Base-by-base conservation (phyloP, 2,797 vertebrate species). In the Rachycentron canadum region DNA sequence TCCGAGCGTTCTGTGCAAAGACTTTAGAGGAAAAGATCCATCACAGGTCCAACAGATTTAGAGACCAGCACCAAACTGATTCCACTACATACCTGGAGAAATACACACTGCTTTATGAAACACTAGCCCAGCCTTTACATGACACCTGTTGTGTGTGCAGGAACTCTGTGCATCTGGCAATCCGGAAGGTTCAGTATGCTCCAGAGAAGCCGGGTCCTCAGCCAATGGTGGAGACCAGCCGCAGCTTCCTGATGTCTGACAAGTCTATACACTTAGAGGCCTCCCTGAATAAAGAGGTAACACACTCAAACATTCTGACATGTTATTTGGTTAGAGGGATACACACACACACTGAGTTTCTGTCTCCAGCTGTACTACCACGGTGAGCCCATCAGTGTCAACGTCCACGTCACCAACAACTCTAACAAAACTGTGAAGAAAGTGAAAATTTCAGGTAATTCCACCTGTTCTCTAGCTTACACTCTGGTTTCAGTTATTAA, bases 161-260 rank as follows among this genome's bases (percentile, higher is more conserved):
- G 93, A 98, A 98, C 86, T 97, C 97, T 0, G 96, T 98, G 76
- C 95, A 96, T 11, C 82, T 98, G 81, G 95, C 97, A 52, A 98
- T 98, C 89, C 93, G 97, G 32, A 98, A 98, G 86, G 96, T 98
- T 38, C 97, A 98, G 66, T 98, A 97, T 0, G 97, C 97, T 0
- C 97, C 97, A 0, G 97, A 98, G 93, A 95, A 96, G 36, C 95
- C 96, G 0, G 97, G 97, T 2, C 97, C 97, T 0, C 97, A 98
- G 79, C 97, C 97, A 28, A 97, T 96, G 88, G 96, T 95, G 0
- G 97, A 98, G 89, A 98, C 96, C 14, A 97, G 96, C 1, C 91
- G 97, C 69, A 96, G 96, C 89, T 99, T 98, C 91, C 96, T 98
- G 73, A 97, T 98, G 97, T 98, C 97, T 0, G 97, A 98, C 70